A percentile compares a stretch with the other conserved stretches of the same genome.
Evolutionary conservation across 2,113 vertebrate species (phyloP).

Genomic region (Thryonomys swinderianus): DNA sequence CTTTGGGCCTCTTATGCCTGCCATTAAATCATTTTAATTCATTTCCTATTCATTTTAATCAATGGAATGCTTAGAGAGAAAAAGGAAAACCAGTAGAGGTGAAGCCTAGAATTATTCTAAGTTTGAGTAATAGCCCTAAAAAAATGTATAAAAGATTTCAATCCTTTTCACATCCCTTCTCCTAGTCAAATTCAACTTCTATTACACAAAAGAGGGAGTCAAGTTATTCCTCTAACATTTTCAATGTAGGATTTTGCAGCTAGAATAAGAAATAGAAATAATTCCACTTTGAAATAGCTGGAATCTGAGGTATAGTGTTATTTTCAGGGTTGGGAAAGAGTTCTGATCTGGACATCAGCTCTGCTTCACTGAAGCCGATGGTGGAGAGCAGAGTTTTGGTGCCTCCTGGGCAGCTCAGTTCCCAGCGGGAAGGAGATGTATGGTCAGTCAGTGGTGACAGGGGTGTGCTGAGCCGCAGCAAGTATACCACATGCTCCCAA

Average conservation of each 20-base stretch:
- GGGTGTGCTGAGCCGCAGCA: background rate
- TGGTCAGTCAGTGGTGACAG: background rate
- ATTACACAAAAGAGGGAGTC: background rate
- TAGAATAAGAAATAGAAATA: constrained; percentile 15
- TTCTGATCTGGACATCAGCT: background rate
- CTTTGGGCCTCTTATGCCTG: background rate
- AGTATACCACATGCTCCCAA: background rate
- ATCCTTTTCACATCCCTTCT: constrained; percentile 23
- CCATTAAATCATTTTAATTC: constrained; percentile 51
- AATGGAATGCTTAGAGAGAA: background rate
- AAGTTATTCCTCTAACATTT: background rate
- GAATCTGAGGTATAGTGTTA: background rate
- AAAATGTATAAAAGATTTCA: constrained; percentile 44
- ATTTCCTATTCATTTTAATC: constrained; percentile 50
- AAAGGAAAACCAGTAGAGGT: constrained; percentile 14
- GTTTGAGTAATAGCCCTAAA: constrained; percentile 57
- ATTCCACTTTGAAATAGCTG: background rate
- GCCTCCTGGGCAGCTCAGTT: background rate
- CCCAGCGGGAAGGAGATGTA: background rate
- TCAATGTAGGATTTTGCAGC: background rate
- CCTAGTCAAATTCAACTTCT: background rate
- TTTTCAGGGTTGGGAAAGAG: background rate
- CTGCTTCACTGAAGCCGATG: background rate
- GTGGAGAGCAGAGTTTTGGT: background rate
- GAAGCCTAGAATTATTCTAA: constrained; percentile 38